Conservation (phyloP, 1,140 invertebrate species). For the Rhopalosiphum padi region DNA sequence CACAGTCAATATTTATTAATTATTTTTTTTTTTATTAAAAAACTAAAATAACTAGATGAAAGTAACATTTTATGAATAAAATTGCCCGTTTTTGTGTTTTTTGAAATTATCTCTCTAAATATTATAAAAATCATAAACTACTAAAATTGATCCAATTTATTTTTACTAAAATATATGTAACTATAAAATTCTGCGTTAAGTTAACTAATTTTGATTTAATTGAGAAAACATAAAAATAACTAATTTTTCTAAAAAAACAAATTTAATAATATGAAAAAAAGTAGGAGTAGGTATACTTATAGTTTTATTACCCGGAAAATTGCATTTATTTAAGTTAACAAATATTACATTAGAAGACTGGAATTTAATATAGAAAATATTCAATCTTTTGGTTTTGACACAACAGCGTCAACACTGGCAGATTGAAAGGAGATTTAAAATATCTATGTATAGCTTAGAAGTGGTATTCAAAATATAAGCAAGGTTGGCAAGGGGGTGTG, state of each 20-base stretch:
- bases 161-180: neutral
- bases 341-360: too few relatives aligned
- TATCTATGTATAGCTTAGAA: too few relatives aligned
- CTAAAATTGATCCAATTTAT: neutral
- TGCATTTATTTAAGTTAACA: too few relatives aligned
- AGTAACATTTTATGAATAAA: constrained; percentile 21
- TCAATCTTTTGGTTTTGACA: too few relatives aligned
- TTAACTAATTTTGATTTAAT: neutral
- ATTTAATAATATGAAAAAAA: neutral
- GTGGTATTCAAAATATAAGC: too few relatives aligned
- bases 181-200: neutral
- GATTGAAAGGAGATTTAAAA: too few relatives aligned
- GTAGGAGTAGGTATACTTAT: too few relatives aligned
- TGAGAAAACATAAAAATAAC: constrained; percentile 16
- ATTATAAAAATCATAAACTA: neutral
- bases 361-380: too few relatives aligned
- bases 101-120: constrained; percentile 15
- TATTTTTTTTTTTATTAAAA: constrained; percentile 1
- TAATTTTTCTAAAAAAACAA: neutral
- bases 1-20: neutral
- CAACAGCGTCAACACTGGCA: too few relatives aligned
- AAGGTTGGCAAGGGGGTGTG: too few relatives aligned
- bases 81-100: neutral
- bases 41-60: neutral
- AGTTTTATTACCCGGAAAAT: too few relatives aligned